A percentile compares a stretch with the other conserved stretches of the same genome.
Conservation (phyloP, 1,140 invertebrate species). For the Ostrea denselamellosa region DNA sequence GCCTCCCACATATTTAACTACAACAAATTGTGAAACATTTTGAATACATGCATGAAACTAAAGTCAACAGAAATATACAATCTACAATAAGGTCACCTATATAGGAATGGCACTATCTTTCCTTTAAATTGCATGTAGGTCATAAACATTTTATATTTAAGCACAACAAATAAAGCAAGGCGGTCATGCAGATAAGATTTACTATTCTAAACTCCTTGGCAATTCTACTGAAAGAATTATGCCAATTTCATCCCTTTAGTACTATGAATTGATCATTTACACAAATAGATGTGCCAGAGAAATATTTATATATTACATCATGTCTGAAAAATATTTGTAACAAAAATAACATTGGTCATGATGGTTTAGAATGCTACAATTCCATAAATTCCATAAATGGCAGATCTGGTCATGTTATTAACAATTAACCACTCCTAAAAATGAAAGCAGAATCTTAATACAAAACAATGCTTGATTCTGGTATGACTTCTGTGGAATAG, state of each 20-base stretch:
- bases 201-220: neutral
- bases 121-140: neutral
- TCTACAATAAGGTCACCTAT: neutral
- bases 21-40: neutral
- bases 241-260: neutral
- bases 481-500: neutral
- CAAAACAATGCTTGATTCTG: neutral
- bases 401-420: neutral
- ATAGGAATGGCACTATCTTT: neutral
- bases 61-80: neutral
- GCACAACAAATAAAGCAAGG: neutral
- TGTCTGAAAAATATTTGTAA: neutral
- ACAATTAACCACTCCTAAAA: neutral
- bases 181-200: conserved; percentile 20
- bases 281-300: neutral
- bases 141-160: conserved; percentile 3
- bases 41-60: neutral
- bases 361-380: neutral
- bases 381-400: neutral
- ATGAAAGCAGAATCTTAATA: neutral
- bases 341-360: too few relatives aligned
- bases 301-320: neutral
- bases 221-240: neutral
- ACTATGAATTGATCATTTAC: neutral
- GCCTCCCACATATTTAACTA: neutral